Base-by-base conservation (phyloP, 2,113 vertebrate genomes). In the Prochilodus magdalenae region DNA sequence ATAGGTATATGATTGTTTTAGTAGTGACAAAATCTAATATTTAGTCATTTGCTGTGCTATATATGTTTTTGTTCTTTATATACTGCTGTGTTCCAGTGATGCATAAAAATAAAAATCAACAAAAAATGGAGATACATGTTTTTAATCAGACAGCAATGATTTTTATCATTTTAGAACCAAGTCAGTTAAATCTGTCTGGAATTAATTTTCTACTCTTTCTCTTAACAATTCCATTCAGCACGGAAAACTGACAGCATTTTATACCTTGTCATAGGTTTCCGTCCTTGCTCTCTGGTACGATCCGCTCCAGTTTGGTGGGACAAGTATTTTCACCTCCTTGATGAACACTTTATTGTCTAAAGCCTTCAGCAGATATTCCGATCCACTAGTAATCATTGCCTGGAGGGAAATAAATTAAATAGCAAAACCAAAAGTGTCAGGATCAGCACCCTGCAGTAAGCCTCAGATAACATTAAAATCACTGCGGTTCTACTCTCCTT, bases 381-480 rank as follows among this genome's bases (percentile, higher is more conserved):
- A 94, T 53, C 93, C 92, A 33, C 90, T 88, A 0, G 79, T 88
- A 77, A 94, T 67, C 91, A 94, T 93, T 66, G 92, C 90, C 94
- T 94, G 44, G 20, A 10, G n/a, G 26, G 62, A 63, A 15, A 18
- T 1, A 33, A 30, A 65, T 1, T 30, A 63, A 26, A 29, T 13
- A 62, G 59, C 18, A 62, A 62, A 44, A 62, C 12, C 24, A 4
- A n/a, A n/a, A n/a, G 16, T 16, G 14, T 16, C 16, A 51, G 49
- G 1, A 51, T 51, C 14, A 51, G 1, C 16, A 12, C 3, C 26
- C 57, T 24, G 6, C 57, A 60, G 7, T 60, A 60, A n/a, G 22
- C n/a, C 57, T n/a, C 11, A 60, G 36, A 36, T 36, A 36, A n/a
- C 3, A 12, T 26, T 62, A 2, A 26, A 36, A 36, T 36, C 36